Percentiles rank a stretch among this genome's conserved stretches.
Evolutionary conservation across 1,140 invertebrate genomes (phyloP).

Genomic region (Chrysoperla carnea): DNA sequence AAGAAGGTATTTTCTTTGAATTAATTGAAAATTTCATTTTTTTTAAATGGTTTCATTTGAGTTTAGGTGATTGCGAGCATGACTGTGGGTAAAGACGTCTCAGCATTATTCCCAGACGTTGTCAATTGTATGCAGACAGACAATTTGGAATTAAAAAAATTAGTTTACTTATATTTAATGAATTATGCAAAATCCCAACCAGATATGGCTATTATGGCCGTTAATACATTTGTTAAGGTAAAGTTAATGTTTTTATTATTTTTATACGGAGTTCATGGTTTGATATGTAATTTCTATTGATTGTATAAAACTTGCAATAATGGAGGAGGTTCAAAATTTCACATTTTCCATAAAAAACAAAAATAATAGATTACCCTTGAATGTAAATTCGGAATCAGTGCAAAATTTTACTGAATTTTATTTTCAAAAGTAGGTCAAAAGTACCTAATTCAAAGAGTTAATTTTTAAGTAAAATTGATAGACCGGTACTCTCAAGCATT

Average conservation of each 20-base stretch:
- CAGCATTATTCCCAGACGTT: conserved; percentile 94
- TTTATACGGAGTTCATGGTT: background rate
- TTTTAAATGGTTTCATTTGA: conserved; percentile 8
- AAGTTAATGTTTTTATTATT: conserved; percentile 11
- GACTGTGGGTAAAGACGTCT: conserved; percentile 97
- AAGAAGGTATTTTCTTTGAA: conserved; percentile 60
- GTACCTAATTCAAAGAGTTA: too few relatives aligned
- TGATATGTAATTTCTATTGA: background rate
- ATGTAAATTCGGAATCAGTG: too few relatives aligned
- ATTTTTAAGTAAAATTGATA: too few relatives aligned
- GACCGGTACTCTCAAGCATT: too few relatives aligned
- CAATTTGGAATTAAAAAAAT: conserved; percentile 97
- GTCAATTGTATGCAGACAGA: conserved; percentile 99
- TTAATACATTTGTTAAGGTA: conserved; percentile 99
- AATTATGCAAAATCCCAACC: conserved; percentile 99
- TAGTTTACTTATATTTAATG: conserved; percentile 99
- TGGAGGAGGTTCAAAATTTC: too few relatives aligned
- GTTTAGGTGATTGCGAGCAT: conserved; percentile 94
- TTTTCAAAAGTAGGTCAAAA: too few relatives aligned
- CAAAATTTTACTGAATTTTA: too few relatives aligned
- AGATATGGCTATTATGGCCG: conserved; percentile 99
- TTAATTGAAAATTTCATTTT: conserved; percentile 3
- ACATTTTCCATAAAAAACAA: too few relatives aligned
- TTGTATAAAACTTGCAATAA: conserved; percentile 4
- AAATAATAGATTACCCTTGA: too few relatives aligned